Evolutionary conservation across 37 sponge, comb jelly and placozoan genomes (phyloP), one percentile per base, ranked within the genome.

Genomic region (Oopsacas minuta): DNA sequence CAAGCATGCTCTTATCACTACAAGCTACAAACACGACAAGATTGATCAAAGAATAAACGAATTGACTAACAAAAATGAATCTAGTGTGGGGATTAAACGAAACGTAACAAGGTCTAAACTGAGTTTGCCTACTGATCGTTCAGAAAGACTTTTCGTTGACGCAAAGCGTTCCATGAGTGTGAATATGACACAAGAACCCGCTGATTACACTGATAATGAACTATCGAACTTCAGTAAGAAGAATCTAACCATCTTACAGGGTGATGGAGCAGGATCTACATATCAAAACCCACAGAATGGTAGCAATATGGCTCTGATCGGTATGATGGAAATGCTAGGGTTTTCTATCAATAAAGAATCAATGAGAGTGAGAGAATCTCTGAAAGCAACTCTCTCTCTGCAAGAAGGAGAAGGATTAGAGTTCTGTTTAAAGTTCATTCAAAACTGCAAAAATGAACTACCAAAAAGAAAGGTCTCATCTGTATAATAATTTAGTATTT

Each of bases 251-350:
- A 61, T 61, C 75, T n/a, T 61, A 61, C 75, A 61, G 28, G 75
- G 30, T 25, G 30, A 61, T 20, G 75, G 75, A 61, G 30, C 75
- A 3, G 75, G 75, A 20, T 61, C 75, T 61, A 61, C 75, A 61
- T 61, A 61, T 34, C 75, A 61, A 3, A 61, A 61, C 28, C 75
- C 7, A 32, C 75, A 61, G 7, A 34, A 10, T 61, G 75, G 75
- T 12, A 61, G 75, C 75, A 61, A 61, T 34, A 61, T 61, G 22
- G 75, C 75, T 20, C 30, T 61, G 75, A 12, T 61, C 28, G 75
- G 75, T n/a, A 61, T 61, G 75, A 61, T 61, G 75, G 75, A 61
- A 3, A 20, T 61, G 75, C 75, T 61, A 61, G 75, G 75, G 1
- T 61, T 61, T 34, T 61, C 75, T 32, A 34, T 61, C 5, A 61